These are phyloP conservation scores for Clarias magur DNA, from an alignment of 2,113 vertebrate genomes.

Conservation along the genomic window DNA sequence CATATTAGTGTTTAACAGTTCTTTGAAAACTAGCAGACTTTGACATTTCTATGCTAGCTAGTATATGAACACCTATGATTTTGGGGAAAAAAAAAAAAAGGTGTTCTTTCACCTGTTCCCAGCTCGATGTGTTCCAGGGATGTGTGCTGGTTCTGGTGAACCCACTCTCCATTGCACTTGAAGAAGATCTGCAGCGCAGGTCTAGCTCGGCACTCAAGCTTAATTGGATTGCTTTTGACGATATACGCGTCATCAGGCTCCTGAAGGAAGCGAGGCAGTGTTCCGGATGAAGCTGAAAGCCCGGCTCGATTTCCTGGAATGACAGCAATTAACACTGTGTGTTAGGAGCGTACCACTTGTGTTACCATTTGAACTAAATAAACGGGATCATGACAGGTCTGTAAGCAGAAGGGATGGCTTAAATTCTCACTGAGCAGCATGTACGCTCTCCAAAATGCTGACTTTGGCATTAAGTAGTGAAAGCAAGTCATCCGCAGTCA, in stretches of 20 bases:
- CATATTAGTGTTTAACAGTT: background rate
- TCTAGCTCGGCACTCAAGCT: constrained; percentile 84
- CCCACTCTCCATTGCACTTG: constrained; percentile 98
- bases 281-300: constrained; percentile 82
- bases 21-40: background rate
- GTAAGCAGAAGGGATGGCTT: background rate
- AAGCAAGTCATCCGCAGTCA: constrained; percentile 26
- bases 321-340: constrained; percentile 23
- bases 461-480: background rate
- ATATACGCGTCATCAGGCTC: constrained; percentile 97
- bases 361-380: background rate
- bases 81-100: no score
- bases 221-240: constrained; percentile 95
- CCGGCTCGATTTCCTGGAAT: constrained; percentile 78
- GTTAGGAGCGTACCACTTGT: background rate
- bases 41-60: background rate
- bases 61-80: background rate
- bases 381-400: background rate
- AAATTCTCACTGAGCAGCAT: constrained; percentile 7
- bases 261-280: constrained; percentile 89
- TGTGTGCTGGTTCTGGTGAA: constrained; percentile 92
- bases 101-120: constrained; percentile 83
- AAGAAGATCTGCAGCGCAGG: constrained; percentile 98
- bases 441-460: background rate
- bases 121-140: constrained; percentile 87